Conservation (phyloP, 2,888 invertebrate species). For the Lasioglossum calceatum region DNA sequence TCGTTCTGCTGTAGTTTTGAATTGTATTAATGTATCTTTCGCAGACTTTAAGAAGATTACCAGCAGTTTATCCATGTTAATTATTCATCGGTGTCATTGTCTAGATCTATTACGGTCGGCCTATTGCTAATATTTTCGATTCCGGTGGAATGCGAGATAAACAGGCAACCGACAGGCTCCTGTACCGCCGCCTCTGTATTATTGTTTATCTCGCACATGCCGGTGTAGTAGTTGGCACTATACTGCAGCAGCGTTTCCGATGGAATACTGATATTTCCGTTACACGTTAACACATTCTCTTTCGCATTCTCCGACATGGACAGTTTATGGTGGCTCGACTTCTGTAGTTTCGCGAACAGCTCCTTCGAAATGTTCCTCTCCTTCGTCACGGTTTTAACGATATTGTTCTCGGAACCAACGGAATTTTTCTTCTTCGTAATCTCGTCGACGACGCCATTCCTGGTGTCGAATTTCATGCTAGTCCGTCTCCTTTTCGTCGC, state of each 20-base stretch:
- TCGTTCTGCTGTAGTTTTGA: neutral
- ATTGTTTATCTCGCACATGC: slow-evolving; percentile 45
- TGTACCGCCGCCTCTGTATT: slow-evolving; percentile 18
- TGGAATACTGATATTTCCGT: slow-evolving; percentile 14
- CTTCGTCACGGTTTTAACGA: neutral
- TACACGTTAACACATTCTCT: slow-evolving; percentile 32
- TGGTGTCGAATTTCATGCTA: neutral
- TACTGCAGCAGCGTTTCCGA: slow-evolving; percentile 33
- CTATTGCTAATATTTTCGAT: slow-evolving; percentile 28
- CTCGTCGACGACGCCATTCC: neutral
- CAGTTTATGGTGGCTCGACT: neutral
- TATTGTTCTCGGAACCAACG: neutral
- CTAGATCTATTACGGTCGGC: slow-evolving; percentile 55
- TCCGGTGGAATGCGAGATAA: slow-evolving; percentile 4
- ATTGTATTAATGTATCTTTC: neutral
- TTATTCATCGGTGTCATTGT: slow-evolving; percentile 47
- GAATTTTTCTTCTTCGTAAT: neutral
- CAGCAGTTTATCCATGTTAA: neutral
- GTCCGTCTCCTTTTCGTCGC: neutral
- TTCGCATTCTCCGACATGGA: slow-evolving; percentile 29
- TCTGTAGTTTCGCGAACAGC: neutral
- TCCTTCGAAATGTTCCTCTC: neutral
- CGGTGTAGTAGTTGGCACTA: slow-evolving; percentile 32
- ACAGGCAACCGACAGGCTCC: slow-evolving; percentile 5
- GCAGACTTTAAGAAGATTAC: neutral